These are phyloP conservation scores for Zaprionus obscuricornis DNA, from an alignment of 2,888 invertebrate genomes.

Conservation along the genomic window DNA sequence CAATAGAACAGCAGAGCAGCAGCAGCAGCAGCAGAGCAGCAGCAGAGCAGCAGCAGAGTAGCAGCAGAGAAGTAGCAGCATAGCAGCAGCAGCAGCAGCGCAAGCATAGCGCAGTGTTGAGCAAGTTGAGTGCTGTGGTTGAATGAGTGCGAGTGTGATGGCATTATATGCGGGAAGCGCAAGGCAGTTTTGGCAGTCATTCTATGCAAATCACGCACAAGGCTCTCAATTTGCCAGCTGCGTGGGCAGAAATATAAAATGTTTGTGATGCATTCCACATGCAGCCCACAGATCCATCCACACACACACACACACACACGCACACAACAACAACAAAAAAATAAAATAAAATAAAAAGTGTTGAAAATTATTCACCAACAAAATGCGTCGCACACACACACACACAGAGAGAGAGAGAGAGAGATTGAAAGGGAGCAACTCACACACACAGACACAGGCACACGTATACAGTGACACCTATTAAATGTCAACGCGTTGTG, in stretches of 20 bases:
- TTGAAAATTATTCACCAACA: slow-evolving; percentile 47
- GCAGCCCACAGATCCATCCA: background rate
- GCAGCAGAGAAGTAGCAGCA: background rate
- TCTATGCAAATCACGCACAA: slow-evolving; percentile 54
- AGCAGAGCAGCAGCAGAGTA: background rate
- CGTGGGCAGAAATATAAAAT: slow-evolving; percentile 46
- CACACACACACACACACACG: background rate
- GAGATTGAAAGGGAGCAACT: no score
- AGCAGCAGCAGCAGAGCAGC: no score
- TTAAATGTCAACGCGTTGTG: slow-evolving; percentile 54
- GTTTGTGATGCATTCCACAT: slow-evolving; percentile 22
- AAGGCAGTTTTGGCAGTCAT: background rate
- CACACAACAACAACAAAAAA: background rate
- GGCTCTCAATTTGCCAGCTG: slow-evolving; percentile 47
- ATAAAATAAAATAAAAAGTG: slow-evolving; percentile 20
- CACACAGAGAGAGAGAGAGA: background rate
- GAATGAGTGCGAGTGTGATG: background rate
- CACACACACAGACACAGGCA: background rate
- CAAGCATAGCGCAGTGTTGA: no score
- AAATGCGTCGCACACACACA: slow-evolving; percentile 30
- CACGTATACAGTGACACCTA: slow-evolving; percentile 42
- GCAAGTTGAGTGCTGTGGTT: no score
- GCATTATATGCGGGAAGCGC: background rate
- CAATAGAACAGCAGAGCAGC: no score
- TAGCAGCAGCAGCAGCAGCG: no score